phyloP scores from a whole-genome alignment of 2,888 invertebrate species.

The Apocheima hispidaria region DNA sequence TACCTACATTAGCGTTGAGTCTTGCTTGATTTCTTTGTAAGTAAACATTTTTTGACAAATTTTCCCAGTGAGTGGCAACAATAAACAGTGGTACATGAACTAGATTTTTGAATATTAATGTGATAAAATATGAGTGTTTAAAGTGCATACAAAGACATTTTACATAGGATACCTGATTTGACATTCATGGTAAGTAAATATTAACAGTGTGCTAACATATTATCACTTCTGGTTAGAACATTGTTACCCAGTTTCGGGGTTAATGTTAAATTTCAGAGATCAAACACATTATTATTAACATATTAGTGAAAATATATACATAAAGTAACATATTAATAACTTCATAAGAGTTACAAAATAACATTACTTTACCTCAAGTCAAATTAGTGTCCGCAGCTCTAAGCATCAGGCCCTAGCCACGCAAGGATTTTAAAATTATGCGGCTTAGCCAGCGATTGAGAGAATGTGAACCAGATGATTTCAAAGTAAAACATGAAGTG shows the following conservation, averaged over 20 bases:
- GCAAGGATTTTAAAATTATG: too few species aligned
- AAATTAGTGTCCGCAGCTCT: too few species aligned
- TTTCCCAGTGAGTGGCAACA: conserved; percentile 42
- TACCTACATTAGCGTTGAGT: conserved; percentile 65
- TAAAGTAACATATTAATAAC: too few species aligned
- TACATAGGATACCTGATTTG: conserved; percentile 59
- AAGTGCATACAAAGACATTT: conserved; percentile 56
- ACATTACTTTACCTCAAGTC: too few species aligned
- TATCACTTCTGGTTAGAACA: conserved; percentile 14
- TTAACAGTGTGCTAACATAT: conserved; percentile 12
- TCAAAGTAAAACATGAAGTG: too few species aligned
- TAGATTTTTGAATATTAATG: conserved; percentile 32
- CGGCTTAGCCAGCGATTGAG: too few species aligned
- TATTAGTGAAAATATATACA: too few species aligned
- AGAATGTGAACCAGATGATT: too few species aligned
- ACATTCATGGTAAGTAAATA: conserved; percentile 75
- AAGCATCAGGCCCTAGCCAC: too few species aligned
- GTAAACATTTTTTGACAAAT: conserved; percentile 69
- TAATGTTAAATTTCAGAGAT: too few species aligned
- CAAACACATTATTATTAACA: too few species aligned
- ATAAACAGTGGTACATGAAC: conserved; percentile 37
- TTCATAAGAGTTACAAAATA: too few species aligned
- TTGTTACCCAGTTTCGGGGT: conserved; percentile 4
- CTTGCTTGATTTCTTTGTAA: conserved; percentile 76
- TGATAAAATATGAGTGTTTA: conserved; percentile 65